A percentile compares a stretch with the other conserved stretches of the same genome.
Evolutionary conservation across 2,888 invertebrate species (phyloP).

Genomic region (Nomada ruficornis): DNA sequence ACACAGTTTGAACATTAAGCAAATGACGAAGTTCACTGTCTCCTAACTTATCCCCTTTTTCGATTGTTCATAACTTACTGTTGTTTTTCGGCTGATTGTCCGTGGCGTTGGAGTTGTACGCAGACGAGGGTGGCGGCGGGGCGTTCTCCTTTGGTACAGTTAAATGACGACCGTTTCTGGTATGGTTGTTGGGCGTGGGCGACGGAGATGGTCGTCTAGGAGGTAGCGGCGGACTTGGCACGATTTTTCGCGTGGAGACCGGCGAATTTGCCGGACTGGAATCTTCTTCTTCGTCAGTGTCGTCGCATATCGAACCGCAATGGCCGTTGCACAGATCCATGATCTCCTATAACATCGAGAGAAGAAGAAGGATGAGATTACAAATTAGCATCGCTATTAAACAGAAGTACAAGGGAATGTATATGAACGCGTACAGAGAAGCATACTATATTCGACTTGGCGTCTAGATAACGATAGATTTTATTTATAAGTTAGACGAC

Average conservation of each 20-base stretch:
- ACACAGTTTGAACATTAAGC: not conserved
- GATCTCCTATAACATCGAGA: conserved; percentile 81
- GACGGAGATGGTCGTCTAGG: conserved; percentile 87
- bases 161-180: conserved; percentile 80
- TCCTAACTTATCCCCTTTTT: not conserved
- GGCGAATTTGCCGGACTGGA: conserved; percentile 82
- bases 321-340: conserved; percentile 83
- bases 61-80: conserved; percentile 67
- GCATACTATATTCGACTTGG: not conserved
- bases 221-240: conserved; percentile 87
- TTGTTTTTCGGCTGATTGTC: conserved; percentile 81
- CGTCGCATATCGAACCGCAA: conserved; percentile 80
- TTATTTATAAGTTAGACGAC: not conserved
- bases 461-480: not conserved
- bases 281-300: conserved; percentile 81
- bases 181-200: conserved; percentile 74
- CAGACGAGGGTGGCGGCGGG: conserved; percentile 76
- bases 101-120: conserved; percentile 65
- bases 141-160: conserved; percentile 85
- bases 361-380: conserved; percentile 34
- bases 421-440: conserved; percentile 1
- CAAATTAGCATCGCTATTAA: not conserved
- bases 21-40: not conserved
- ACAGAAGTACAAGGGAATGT: not conserved
- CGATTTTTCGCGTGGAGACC: conserved; percentile 77